Evolutionary conservation across 2,113 vertebrate species (phyloP), one percentile per base, ranked within the genome.

Genomic region (Urocitellus parryii): DNA sequence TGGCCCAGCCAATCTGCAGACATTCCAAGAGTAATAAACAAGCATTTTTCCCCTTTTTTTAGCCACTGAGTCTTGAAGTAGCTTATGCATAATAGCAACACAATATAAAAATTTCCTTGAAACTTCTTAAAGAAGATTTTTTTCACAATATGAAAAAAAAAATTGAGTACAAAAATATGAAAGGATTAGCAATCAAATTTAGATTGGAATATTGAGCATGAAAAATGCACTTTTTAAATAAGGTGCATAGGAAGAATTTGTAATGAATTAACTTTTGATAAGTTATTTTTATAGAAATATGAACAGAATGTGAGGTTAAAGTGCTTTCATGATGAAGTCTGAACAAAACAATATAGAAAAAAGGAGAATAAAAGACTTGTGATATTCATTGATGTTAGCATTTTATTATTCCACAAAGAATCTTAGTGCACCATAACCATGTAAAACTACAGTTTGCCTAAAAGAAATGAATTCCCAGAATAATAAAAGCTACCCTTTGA

Each of bases 391-490:
- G 48, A 89, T 68, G 42, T 56, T 82, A 91, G n/a, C 17, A 68
- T 72, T 94, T 77, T 67, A 90, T 84, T 84, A 45, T 76, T 81
- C 42, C 61, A 90, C 58, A 80, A 81, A 85, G 45, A 72, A 68
- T 78, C 39, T 85, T 34, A 72, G 39, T 25, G 3, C 70, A 67
- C 27, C 81, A 56, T 56, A 86, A 53, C 53, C 79, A 77, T 13
- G 2, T 32, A 89, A 88, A 68, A 81, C 37, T 74, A 77, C n/a
- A 68, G 68, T 61, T 90, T 70, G 34, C 22, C 20, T 87, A 77
- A 92, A 96, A 92, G 56, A 84, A 92, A 91, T 78, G n/a, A 92
- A 94, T 93, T 90, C 37, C 67, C 61, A 74, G 39, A 93, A 85
- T 73, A 81, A 83, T 63, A 70, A 96, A 95, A 88, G 24, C 25